These are phyloP conservation scores for Erythrocebus patas DNA, from an alignment of 2,113 vertebrate species.

Conservation along the genomic window DNA sequence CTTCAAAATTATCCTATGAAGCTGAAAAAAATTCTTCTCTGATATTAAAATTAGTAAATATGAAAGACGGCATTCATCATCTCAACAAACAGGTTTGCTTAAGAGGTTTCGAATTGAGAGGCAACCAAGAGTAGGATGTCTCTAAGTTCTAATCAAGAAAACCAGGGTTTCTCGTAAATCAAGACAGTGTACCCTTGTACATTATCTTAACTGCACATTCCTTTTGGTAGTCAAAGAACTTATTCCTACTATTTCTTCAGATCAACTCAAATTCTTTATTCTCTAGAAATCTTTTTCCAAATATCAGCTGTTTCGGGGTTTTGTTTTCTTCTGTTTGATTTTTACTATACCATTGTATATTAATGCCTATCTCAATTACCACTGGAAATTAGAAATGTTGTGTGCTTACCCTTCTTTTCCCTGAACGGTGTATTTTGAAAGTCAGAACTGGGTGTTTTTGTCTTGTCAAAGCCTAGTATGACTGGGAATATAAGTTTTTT, in stretches of 20 bases:
- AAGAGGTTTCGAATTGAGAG: background rate
- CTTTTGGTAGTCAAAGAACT: background rate
- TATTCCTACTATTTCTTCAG: background rate
- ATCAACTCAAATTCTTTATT: background rate
- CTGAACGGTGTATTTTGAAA: background rate
- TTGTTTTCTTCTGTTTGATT: background rate
- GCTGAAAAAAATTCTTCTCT: background rate
- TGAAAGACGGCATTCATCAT: background rate
- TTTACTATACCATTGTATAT: background rate
- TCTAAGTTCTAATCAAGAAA: background rate
- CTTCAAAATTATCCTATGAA: background rate
- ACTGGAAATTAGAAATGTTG: background rate
- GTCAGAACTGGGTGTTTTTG: background rate
- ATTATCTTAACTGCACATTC: background rate
- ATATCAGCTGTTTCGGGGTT: background rate
- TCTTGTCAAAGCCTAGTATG: background rate
- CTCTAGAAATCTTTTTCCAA: background rate
- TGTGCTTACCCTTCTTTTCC: background rate
- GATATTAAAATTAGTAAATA: conserved; percentile 2
- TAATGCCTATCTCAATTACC: background rate
- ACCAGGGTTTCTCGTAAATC: background rate
- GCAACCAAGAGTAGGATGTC: background rate
- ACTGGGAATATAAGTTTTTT: background rate
- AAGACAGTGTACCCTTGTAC: background rate
- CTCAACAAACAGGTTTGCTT: background rate